A percentile compares a stretch with the other conserved stretches of the same genome.
phyloP scores from a whole-genome alignment of 2,113 vertebrate species.

The Centropristis striata region DNA sequence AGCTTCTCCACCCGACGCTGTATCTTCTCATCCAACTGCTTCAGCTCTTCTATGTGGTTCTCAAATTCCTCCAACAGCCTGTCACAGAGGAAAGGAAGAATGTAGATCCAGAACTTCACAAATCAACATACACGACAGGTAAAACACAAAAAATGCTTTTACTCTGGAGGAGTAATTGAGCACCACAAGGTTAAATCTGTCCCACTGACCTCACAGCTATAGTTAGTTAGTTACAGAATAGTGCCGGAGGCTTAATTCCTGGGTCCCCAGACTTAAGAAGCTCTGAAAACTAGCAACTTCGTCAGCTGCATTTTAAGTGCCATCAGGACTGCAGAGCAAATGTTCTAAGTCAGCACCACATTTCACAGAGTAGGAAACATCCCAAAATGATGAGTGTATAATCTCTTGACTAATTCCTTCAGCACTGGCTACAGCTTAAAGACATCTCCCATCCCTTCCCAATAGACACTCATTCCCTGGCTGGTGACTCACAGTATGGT shows the following conservation, averaged over 20 bases:
- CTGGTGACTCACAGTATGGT: constrained; percentile 85
- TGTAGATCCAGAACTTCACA: background rate
- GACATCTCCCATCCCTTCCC: constrained; percentile 82
- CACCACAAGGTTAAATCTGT: constrained; percentile 69
- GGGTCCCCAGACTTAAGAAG: constrained; percentile 80
- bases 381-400: constrained; percentile 88
- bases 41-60: constrained; percentile 97
- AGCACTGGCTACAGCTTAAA: constrained; percentile 85
- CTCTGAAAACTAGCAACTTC: constrained; percentile 81
- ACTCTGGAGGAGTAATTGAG: constrained; percentile 50
- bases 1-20: constrained; percentile 97
- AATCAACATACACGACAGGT: constrained; percentile 21
- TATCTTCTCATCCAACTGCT: constrained; percentile 97
- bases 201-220: constrained; percentile 71
- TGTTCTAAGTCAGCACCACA: constrained; percentile 86
- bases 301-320: constrained; percentile 87
- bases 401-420: constrained; percentile 88
- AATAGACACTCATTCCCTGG: constrained; percentile 82
- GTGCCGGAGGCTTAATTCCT: constrained; percentile 75
- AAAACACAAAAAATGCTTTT: constrained; percentile 25
- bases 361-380: constrained; percentile 84
- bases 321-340: constrained; percentile 84
- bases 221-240: constrained; percentile 76
- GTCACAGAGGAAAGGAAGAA: constrained; percentile 45
- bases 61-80: constrained; percentile 98